Base-by-base conservation (phyloP, 92 coral and sea anemone species). In the Porites rus region DNA sequence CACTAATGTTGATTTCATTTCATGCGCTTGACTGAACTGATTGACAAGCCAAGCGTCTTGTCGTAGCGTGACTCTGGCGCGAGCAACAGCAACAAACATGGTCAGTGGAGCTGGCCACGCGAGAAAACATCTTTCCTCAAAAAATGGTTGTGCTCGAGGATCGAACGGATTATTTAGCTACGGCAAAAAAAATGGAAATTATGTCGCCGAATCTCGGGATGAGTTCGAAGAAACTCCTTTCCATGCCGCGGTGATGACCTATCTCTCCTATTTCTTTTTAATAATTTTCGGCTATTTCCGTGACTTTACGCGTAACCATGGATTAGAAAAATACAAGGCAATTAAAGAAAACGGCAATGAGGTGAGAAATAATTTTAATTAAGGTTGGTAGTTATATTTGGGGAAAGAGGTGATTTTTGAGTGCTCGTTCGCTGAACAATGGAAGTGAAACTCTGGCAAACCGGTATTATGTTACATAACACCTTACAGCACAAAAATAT, bases 161-260 rank as follows among this genome's bases (percentile, higher is more conserved):
- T 77, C 77, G 60, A 94, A 93, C 54, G 98, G 96, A 38, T 88
- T 81, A 71, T 46, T 69, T 43, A 82, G 65, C 52, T 75, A 84
- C 25, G 84, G 51, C n/a, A 90, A 68, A 72, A 79, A 82, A 72
- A 43, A 58, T 24, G 65, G 51, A 19, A 69, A 61, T 58, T 69
- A 66, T 9, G 52, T 4, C 7, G 75, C 66, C 63, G 80, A 84
- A 16, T 76, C 86, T 52, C 77, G 74, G 18, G 94, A 96, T 51
- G 98, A 94, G 70, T 95, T 93, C 77, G 99, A 96, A 75, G 96
- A 90, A 65, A 95, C 97, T 61, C 99, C 98, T 52, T 79, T 96
- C 6, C 31, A 81, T 22, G 91, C 90, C 12, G 98, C 98, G 21
- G 98, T 96, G 51, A 74, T 92, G 92, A 96, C 98, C 0, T 96